Percentiles rank a stretch among this genome's conserved stretches.
These are phyloP conservation scores for Rhinoderma darwinii DNA, from an alignment of 2,113 vertebrate genomes.

Conservation along the genomic window DNA sequence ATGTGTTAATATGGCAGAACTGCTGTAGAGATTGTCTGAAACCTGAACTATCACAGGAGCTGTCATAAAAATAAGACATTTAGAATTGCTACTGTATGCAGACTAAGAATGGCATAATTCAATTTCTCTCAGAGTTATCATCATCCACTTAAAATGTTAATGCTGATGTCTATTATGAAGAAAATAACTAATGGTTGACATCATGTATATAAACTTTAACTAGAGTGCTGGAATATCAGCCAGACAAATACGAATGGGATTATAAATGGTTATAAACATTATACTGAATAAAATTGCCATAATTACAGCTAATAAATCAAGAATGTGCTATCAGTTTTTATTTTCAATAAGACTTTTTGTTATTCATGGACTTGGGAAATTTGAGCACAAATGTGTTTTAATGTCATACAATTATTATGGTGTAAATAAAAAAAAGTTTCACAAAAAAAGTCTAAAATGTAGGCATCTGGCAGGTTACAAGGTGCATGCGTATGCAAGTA, in stretches of 20 bases:
- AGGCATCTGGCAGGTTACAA: too few species aligned
- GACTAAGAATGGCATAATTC: conserved; percentile 61
- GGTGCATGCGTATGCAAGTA: too few species aligned
- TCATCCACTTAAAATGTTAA: conserved; percentile 76
- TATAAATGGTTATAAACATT: conserved; percentile 61
- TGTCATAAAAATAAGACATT: neutral
- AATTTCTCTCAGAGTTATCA: conserved; percentile 70
- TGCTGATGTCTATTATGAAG: conserved; percentile 67
- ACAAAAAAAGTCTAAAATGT: neutral
- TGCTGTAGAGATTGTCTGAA: too few species aligned
- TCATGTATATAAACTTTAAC: conserved; percentile 67
- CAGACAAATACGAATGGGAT: conserved; percentile 64
- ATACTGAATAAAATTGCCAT: neutral
- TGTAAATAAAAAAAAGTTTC: neutral
- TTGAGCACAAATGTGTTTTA: neutral
- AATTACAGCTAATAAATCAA: neutral
- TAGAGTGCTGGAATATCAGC: conserved; percentile 69
- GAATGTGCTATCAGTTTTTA: neutral
- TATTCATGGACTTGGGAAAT: neutral
- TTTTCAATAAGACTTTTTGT: neutral
- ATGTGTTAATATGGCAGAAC: too few species aligned
- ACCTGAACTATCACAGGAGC: too few species aligned
- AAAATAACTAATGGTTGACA: conserved; percentile 71
- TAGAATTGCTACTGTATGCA: neutral
- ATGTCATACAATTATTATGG: neutral